These are phyloP conservation scores for Proales similis DNA, from an alignment of 1,140 invertebrate genomes.

Conservation along the genomic window DNA sequence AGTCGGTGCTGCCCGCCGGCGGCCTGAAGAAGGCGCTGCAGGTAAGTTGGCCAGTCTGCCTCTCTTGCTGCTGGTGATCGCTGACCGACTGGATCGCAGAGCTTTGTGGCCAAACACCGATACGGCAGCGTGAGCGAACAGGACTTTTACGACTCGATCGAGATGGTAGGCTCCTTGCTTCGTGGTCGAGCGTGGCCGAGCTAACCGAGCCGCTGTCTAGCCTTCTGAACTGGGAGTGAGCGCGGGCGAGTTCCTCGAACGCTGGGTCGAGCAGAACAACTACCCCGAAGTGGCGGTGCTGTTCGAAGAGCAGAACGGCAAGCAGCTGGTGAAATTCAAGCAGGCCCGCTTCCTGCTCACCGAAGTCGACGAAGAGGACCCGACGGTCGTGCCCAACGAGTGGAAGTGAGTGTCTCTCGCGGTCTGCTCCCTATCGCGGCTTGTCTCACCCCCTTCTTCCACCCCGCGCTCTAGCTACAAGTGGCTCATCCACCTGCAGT, in stretches of 20 bases:
- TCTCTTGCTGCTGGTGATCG: background rate
- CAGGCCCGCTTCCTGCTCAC: constrained; percentile 23
- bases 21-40: background rate
- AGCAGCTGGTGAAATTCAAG: constrained; percentile 15
- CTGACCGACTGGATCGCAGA: background rate
- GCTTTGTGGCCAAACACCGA: too few relatives aligned
- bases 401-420: background rate
- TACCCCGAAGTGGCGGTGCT: too few relatives aligned
- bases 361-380: constrained; percentile 30
- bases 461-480: background rate
- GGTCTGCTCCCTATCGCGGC: too few relatives aligned
- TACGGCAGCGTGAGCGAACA: too few relatives aligned
- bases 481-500: background rate
- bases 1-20: background rate
- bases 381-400: background rate
- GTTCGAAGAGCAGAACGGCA: too few relatives aligned
- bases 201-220: background rate
- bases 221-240: too few relatives aligned
- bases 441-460: background rate
- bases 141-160: too few relatives aligned
- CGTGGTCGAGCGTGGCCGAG: background rate
- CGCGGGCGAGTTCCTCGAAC: too few relatives aligned
- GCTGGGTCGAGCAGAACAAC: too few relatives aligned
- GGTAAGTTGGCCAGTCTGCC: background rate
- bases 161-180: background rate